These are phyloP conservation scores for Phylloscopus whistleri DNA, from an alignment of 2,113 vertebrate species.

Conservation along the genomic window DNA sequence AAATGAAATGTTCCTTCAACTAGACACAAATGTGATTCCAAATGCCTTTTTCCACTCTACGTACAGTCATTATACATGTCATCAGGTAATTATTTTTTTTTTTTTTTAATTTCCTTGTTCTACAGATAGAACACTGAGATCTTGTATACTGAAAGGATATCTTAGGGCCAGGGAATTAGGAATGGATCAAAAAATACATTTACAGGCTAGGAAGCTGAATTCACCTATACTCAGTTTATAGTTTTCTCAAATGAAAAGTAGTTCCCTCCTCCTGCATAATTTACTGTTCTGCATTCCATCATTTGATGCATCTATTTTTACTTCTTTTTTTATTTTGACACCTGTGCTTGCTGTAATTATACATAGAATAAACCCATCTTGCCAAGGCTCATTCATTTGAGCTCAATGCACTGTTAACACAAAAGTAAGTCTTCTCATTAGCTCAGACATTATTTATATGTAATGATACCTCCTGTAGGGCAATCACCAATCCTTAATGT, in stretches of 20 bases:
- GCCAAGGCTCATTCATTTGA: background rate
- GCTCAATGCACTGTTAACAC: background rate
- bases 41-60: background rate
- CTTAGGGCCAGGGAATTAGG: background rate
- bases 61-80: background rate
- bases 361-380: background rate
- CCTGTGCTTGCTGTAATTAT: background rate
- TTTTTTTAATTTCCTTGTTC: background rate
- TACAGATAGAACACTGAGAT: background rate
- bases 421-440: background rate
- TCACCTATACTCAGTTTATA: background rate
- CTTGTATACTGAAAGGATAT: background rate
- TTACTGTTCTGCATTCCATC: background rate
- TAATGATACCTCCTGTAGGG: background rate
- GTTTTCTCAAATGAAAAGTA: background rate
- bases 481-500: background rate
- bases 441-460: background rate
- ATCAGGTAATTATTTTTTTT: background rate
- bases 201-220: background rate
- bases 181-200: background rate
- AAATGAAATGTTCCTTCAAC: background rate
- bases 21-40: background rate
- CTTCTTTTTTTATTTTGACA: background rate
- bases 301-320: background rate
- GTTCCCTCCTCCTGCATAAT: background rate